Conservation (phyloP, 2,113 vertebrate genomes). For the Chloebia gouldiae region DNA sequence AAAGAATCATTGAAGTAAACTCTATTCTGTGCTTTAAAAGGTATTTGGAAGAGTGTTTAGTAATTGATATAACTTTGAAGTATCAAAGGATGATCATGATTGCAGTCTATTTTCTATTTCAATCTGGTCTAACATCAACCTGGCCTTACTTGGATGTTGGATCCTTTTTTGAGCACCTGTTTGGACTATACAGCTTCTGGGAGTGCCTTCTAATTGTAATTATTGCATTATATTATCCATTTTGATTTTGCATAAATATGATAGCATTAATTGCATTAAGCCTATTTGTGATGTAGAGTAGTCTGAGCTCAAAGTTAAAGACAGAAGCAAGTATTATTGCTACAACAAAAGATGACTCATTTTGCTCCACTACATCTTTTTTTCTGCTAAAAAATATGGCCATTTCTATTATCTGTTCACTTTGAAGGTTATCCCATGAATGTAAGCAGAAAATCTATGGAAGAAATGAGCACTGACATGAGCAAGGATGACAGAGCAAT, state of each 20-base stretch:
- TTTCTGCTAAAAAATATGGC: background rate
- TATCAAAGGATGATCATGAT: background rate
- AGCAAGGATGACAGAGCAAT: background rate
- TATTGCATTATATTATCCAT: background rate
- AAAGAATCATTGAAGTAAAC: background rate
- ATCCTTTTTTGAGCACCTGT: background rate
- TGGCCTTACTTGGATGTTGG: background rate
- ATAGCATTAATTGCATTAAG: background rate
- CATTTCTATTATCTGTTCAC: background rate
- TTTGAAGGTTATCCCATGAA: background rate
- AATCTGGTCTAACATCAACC: background rate
- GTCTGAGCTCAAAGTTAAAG: background rate
- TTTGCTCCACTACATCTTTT: background rate
- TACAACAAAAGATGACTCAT: background rate
- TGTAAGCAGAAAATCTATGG: background rate
- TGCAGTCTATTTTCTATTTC: background rate
- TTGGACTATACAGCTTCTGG: background rate
- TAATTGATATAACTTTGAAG: background rate
- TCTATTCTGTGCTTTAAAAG: background rate
- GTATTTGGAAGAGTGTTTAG: background rate
- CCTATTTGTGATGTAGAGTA: background rate
- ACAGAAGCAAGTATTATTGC: background rate
- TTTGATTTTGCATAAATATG: background rate
- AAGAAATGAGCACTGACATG: background rate
- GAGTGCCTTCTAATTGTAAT: background rate